A percentile compares a stretch with the other conserved stretches of the same genome.
Conservation (phyloP, 2,888 invertebrate species). For the Pandemis cinnamomeana region DNA sequence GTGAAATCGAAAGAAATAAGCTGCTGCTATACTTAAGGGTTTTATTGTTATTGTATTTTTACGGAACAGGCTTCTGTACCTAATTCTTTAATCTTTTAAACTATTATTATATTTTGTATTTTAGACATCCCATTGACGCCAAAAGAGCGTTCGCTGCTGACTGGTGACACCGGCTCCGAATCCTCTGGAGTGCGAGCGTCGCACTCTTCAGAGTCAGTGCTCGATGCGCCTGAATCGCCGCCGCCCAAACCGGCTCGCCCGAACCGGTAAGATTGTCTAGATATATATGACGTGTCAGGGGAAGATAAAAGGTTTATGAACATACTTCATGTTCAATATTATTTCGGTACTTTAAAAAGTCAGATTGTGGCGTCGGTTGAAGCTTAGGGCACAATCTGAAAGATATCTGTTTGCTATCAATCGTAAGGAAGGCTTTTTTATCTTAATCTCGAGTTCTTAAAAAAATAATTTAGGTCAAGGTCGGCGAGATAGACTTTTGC, state of each 20-base stretch:
- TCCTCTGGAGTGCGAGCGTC: constrained; percentile 87
- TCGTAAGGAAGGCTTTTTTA: background rate
- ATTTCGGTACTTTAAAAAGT: too few species aligned
- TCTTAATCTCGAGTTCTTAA: background rate
- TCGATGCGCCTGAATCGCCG: constrained; percentile 86
- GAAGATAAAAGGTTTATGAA: background rate
- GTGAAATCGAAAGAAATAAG: too few species aligned
- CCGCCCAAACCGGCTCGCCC: constrained; percentile 96
- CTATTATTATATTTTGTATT: constrained; percentile 29
- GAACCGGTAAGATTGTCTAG: constrained; percentile 81
- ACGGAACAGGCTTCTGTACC: background rate
- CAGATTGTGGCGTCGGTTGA: background rate
- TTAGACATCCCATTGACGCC: constrained; percentile 94
- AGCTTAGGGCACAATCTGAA: background rate
- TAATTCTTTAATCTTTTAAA: background rate
- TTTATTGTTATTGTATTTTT: background rate
- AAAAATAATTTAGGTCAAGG: background rate
- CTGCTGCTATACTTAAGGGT: too few species aligned
- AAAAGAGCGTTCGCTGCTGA: constrained; percentile 88
- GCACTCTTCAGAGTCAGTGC: constrained; percentile 92
- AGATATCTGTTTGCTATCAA: background rate
- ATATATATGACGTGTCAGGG: background rate
- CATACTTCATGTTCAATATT: background rate
- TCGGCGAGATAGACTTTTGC: background rate
- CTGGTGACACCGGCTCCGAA: constrained; percentile 86